Evolutionary conservation across 2,888 invertebrate species (phyloP), one percentile per base, ranked within the genome.

Genomic region (Apomyelois bistriatella): DNA sequence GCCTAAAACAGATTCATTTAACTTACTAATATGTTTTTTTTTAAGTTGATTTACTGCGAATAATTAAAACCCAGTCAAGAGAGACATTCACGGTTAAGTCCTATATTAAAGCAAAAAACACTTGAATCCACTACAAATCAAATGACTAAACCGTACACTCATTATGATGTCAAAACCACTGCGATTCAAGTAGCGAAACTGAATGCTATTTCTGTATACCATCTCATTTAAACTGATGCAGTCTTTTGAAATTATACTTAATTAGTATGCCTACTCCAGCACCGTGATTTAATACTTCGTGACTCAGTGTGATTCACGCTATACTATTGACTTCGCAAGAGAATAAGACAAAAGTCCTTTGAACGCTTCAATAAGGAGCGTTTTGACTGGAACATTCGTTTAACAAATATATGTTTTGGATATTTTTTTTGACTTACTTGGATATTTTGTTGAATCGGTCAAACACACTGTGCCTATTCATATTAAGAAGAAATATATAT

Each of bases 171-270:
- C 48, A 16, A 32, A 41, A 28, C 40, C 38, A 17, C 17, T 8
- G 48, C 55, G 30, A 17, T 52, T 52, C 51, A 42, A 42, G 43
- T 42, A 36, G 42, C 36, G 10, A 36, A 51, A 15, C 12, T 13
- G 37, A 35, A 41, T 42, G 55, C 53, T 60, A 58, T 60, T 60
- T 56, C 51, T 53, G 55, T 40, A 42, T n/a, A 4, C 15, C 53
- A 48, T 57, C 43, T 59, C 51, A 55, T 57, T 55, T 55, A 28
- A 22, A 38, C 37, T 47, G 15, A 15, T 28, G 40, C 49, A 53
- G 55, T 54, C 64, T 66, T 71, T 68, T 66, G 64, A 72, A 66
- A 69, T 60, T 59, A 42, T 48, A 41, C 53, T 63, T 75, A 72
- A 76, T 76, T 75, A 70, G 67, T 62, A 59, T 64, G 60, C 59